Evolutionary conservation across 1,140 invertebrate species (phyloP), one percentile per base, ranked within the genome.

Genomic region (Drosophila leontia): DNA sequence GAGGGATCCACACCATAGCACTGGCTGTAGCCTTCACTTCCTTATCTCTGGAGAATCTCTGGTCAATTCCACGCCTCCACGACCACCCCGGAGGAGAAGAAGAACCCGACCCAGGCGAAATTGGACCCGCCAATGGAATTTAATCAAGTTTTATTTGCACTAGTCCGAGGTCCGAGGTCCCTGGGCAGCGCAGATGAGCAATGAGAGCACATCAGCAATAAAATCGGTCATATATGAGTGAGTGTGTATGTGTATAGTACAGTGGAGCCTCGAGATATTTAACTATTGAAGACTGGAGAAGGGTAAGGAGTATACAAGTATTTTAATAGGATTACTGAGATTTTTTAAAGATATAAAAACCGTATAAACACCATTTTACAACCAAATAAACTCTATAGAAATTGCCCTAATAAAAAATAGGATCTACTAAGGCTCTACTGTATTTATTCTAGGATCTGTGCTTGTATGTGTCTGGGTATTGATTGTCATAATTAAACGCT

Each of bases 401-500:
- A 12, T n/a, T 0, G 2, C 3, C 5, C 4, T 44, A 19, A 32
- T 19, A 32, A 32, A 3, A 23, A 12, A 11, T 4, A 8, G 5
- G 1, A 23, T 12, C 34, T 42, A 26, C 17, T 3, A 7, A 45
- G 23, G n/a, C 3, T 48, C 1, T 13, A 71, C 69, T 71, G 42
- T 70, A 58, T 48, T 39, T 70, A 57, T 69, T 56, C 12, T n/a
- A 42, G 59, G 48, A 63, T 69, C 39, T 50, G 42, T 61, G 53
- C 58, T 34, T 47, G 42, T 45, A 13, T 80, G 32, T 80, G 64
- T 78, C 39, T 67, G 68, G 62, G 78, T 88, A 88, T 88, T 88
- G 84, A 88, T 88, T 88, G 84, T 90, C 84, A 88, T 88, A 88
- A 88, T 88, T 88, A 88, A 88, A 88, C 81, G 84, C 84, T 87